Conservation (phyloP, 2,888 invertebrate species). For the Agrotis puta region DNA sequence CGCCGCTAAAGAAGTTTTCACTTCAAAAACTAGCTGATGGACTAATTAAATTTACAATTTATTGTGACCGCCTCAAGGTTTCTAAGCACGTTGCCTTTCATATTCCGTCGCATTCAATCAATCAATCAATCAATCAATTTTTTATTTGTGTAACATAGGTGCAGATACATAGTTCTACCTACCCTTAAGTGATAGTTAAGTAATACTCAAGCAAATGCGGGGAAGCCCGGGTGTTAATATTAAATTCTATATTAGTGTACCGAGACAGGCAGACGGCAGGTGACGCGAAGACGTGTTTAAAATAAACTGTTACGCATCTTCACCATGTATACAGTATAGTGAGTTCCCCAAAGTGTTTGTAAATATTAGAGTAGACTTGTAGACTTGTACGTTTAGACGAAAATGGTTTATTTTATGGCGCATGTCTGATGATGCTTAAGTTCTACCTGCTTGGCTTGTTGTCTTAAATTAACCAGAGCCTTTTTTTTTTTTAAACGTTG, state of each 20-base stretch:
- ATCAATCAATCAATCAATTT: too few relatives aligned
- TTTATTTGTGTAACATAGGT: too few relatives aligned
- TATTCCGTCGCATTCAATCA: constrained; percentile 47
- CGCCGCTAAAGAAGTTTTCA: too few relatives aligned
- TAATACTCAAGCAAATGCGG: constrained; percentile 19
- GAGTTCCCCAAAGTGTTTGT: constrained; percentile 27
- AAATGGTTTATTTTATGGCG: not conserved
- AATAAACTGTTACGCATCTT: constrained; percentile 39
- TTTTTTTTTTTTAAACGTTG: too few relatives aligned
- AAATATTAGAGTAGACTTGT: constrained; percentile 34
- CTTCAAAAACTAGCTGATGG: too few relatives aligned
- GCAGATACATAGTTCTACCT: too few relatives aligned
- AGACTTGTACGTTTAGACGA: not conserved
- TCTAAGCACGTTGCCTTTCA: not conserved
- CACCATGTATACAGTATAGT: not conserved
- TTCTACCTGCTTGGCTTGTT: too few relatives aligned
- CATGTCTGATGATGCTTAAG: constrained; percentile 30
- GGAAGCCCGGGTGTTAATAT: constrained; percentile 44
- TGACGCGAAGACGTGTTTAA: constrained; percentile 44
- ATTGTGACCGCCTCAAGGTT: not conserved
- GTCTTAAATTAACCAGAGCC: not conserved
- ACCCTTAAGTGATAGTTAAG: constrained; percentile 30
- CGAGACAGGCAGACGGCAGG: constrained; percentile 48
- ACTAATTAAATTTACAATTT: too few relatives aligned
- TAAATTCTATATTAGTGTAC: constrained; percentile 51